Base-by-base conservation (phyloP, 2,888 invertebrate genomes). In the Smittia sp. region DNA sequence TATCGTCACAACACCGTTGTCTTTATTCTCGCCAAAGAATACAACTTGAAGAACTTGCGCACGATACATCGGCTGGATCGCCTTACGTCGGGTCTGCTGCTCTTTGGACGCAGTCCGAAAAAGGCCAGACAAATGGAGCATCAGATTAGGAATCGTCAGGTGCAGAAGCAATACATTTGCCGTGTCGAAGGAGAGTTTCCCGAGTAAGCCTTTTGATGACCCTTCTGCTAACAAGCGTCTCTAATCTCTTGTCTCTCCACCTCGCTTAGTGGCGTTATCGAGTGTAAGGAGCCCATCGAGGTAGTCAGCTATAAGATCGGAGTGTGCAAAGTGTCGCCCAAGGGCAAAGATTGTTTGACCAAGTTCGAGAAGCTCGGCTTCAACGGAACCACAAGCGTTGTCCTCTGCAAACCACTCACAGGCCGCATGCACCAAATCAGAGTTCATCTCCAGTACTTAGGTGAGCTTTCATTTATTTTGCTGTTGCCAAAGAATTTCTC, bases 341-440 rank as follows among this genome's bases (percentile, higher is more conserved):
- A 92, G 77, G 98, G 98, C 75, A 98, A 98, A 81, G 92, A 93
- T 79, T 95, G 96, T 80, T 88, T 89, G 9, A 98, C 98, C 0
- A 89, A 90, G 76, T 99, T 98, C 86, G 90, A 93, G 81, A 89
- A 93, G 79, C 84, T 98, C 72, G 93, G 93, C 32, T 95, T 86
- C 84, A 94, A 97, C 83, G 90, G 90, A 1, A 90, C 89, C 79
- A 92, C 94, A 0, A 98, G 98, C 79, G 93, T 98, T 27, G 96
- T 98, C 9, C 86, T 93, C 39, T 98, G 97, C 84, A 90, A 91
- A 79, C 98, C 98, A 0, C 90, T 92, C 79, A 98, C 98, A 0
- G 99, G 99, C 1, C 86, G 99, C 76, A 99, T 98, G 91, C 99
- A 99, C 82, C 99, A 99, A 85, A 99, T 99, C 78, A 87, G 99